phyloP scores from a whole-genome alignment of 2,797 vertebrate genomes.

The Siniperca obscura region DNA sequence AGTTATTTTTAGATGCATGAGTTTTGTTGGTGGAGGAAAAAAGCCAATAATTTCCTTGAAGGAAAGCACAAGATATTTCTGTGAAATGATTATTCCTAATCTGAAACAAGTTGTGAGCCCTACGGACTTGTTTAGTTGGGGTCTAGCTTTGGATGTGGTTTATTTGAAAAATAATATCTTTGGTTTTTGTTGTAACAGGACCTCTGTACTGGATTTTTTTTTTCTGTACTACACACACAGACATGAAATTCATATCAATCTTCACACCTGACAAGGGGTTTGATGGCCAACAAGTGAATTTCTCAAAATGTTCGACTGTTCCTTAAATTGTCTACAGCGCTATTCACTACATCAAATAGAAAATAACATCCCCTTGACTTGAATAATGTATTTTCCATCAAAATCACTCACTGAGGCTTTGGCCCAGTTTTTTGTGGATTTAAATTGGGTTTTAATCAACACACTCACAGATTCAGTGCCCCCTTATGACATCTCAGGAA shows the following conservation, averaged over 20 bases:
- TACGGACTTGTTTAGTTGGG: not conserved
- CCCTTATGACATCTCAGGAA: constrained; percentile 66
- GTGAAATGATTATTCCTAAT: not conserved
- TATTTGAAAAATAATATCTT: not conserved
- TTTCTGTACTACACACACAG: not conserved
- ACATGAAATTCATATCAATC: constrained; percentile 13
- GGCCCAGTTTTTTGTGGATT: constrained; percentile 53
- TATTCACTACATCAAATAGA: constrained; percentile 7
- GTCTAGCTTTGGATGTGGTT: not conserved
- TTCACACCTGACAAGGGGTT: constrained; percentile 6
- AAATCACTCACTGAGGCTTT: constrained; percentile 46
- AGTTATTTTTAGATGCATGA: constrained; percentile 15
- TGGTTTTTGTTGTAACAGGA: not conserved
- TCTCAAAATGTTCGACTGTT: constrained; percentile 13
- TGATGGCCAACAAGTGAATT: constrained; percentile 11
- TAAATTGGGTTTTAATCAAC: constrained; percentile 76
- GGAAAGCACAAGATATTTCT: not conserved
- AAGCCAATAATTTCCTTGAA: not conserved
- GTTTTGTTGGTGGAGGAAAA: not conserved
- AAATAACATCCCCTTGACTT: constrained; percentile 52
- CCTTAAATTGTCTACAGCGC: constrained; percentile 6
- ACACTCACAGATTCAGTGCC: constrained; percentile 62
- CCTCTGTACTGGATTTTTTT: not conserved
- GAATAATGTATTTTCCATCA: constrained; percentile 68
- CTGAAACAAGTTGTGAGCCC: not conserved